phyloP scores from a whole-genome alignment of 2,797 vertebrate genomes.

The Apodemus agrarius region DNA sequence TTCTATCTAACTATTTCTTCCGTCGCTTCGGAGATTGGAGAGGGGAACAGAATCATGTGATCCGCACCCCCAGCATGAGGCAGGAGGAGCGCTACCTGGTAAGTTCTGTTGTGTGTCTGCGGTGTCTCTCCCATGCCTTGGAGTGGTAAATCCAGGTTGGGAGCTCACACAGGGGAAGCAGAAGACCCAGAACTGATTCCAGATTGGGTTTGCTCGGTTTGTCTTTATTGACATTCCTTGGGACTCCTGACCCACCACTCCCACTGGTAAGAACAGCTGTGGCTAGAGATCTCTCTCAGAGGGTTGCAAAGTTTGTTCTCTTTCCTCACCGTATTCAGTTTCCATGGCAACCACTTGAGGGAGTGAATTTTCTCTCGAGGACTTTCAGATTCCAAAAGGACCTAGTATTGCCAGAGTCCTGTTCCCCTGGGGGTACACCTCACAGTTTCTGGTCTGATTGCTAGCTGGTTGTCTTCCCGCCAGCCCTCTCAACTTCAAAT shows the following conservation, averaged over 20 bases:
- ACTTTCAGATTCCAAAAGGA: background rate
- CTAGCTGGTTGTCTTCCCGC: too few species aligned
- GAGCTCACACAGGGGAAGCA: background rate
- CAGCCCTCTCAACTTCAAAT: background rate
- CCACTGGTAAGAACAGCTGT: background rate
- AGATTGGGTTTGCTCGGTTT: background rate
- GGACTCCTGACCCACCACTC: background rate
- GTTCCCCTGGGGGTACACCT: background rate
- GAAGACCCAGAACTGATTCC: background rate
- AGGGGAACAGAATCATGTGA: conserved; percentile 98
- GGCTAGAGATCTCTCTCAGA: background rate
- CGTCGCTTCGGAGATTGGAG: conserved; percentile 99
- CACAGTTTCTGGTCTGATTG: background rate
- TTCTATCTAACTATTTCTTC: conserved; percentile 99
- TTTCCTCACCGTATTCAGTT: background rate
- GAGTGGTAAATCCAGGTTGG: background rate
- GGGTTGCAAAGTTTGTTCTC: background rate
- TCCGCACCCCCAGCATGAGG: conserved; percentile 98
- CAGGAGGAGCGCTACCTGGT: conserved; percentile 99
- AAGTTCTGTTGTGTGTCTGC: conserved; percentile 79
- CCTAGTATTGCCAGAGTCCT: background rate
- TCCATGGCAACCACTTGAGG: background rate
- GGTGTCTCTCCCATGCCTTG: accelerated
- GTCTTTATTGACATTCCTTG: background rate
- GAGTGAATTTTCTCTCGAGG: background rate